These are phyloP conservation scores for Junonia oenone DNA, from an alignment of 2,888 invertebrate genomes.

Conservation along the genomic window DNA sequence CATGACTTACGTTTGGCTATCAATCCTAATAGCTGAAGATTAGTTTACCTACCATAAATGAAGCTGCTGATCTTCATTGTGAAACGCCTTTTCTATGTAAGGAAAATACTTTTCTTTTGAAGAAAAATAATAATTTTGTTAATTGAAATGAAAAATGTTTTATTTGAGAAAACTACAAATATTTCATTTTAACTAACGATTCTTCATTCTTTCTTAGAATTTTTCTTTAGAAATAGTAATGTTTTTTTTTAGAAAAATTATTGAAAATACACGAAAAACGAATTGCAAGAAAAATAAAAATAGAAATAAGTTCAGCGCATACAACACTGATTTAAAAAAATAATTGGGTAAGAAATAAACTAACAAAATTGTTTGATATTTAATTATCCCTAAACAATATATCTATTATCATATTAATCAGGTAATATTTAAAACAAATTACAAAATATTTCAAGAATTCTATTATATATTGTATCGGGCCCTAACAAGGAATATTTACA, in stretches of 20 bases:
- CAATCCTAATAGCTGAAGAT: not conserved
- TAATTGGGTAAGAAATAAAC: constrained; percentile 23
- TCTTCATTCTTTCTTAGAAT: too few relatives aligned
- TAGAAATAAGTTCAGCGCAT: constrained; percentile 3
- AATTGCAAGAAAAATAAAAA: not conserved
- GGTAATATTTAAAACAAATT: constrained; percentile 5
- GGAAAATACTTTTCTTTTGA: not conserved
- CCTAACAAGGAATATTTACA: constrained; percentile 60
- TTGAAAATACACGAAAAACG: not conserved
- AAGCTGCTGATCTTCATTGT: constrained; percentile 1
- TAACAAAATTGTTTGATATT: constrained; percentile 14
- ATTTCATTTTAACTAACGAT: not conserved
- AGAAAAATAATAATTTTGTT: not conserved
- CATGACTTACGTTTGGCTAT: not conserved
- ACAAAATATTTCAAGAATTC: constrained; percentile 7
- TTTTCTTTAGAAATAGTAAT: not conserved
- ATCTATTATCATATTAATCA: constrained; percentile 1
- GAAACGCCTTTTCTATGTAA: not conserved
- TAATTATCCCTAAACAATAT: constrained; percentile 17
- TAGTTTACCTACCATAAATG: not conserved
- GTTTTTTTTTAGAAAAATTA: not conserved
- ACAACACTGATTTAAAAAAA: constrained; percentile 1
- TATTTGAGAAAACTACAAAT: not conserved
- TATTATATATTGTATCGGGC: constrained; percentile 1
- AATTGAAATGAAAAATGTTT: not conserved